Percentiles rank a stretch among this genome's conserved stretches.
phyloP scores from a whole-genome alignment of 2,888 invertebrate species.

The Netelia inedita region DNA sequence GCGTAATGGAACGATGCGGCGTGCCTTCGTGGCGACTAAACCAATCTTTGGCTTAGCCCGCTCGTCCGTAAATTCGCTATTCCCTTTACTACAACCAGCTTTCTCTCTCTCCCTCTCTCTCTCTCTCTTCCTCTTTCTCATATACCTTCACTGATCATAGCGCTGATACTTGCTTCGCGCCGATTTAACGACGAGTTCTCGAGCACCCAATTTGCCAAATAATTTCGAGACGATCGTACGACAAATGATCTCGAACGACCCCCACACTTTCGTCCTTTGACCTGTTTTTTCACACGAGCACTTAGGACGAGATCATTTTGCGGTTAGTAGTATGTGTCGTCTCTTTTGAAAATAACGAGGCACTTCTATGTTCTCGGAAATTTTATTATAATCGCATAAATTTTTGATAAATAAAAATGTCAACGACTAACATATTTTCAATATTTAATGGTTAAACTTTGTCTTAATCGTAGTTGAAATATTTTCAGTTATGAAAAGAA shows the following conservation, averaged over 20 bases:
- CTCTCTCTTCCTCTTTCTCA: slow-evolving; percentile 27
- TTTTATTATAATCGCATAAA: too few species aligned
- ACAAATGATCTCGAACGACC: slow-evolving; percentile 75
- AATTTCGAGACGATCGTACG: slow-evolving; percentile 77
- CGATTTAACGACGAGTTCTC: slow-evolving; percentile 62
- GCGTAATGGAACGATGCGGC: slow-evolving; percentile 83
- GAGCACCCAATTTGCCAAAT: slow-evolving; percentile 81
- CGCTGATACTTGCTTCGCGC: slow-evolving; percentile 31
- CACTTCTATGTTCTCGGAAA: too few species aligned
- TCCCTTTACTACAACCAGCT: slow-evolving; percentile 65
- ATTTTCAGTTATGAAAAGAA: background rate
- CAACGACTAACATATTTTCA: too few species aligned
- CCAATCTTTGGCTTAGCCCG: slow-evolving; percentile 85
- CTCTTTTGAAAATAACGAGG: too few species aligned
- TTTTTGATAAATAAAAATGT: too few species aligned
- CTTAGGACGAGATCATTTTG: too few species aligned
- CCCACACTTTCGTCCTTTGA: slow-evolving; percentile 32
- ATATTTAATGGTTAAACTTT: background rate
- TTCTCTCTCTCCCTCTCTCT: slow-evolving; percentile 43
- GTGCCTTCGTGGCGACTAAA: slow-evolving; percentile 84
- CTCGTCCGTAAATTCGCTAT: slow-evolving; percentile 80
- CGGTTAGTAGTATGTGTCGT: too few species aligned
- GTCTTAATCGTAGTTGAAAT: background rate
- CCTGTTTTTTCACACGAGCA: slow-evolving; percentile 3
- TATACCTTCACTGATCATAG: slow-evolving; percentile 34